Base-by-base conservation (phyloP, 2,888 invertebrate species). In the Unio delphinus region DNA sequence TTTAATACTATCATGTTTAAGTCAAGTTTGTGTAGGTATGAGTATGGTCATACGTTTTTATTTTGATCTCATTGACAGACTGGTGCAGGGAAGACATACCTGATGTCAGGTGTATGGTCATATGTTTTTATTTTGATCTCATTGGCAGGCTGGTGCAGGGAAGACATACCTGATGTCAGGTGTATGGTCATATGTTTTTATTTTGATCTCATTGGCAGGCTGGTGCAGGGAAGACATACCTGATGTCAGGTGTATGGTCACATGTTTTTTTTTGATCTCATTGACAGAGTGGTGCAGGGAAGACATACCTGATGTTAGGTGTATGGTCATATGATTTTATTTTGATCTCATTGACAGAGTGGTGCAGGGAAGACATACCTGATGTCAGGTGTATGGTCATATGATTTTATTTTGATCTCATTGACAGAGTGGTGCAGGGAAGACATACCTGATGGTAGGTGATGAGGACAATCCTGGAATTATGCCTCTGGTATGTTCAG, bases 351-450 rank as follows among this genome's bases (percentile, higher is more conserved):
- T 62, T 73, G 73, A 28, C 68, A 88, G 88, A 83, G 83, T 59
- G 86, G 85, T 6, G 79, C 85, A 28, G 88, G 88, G 11, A 88
- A 88, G 72, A 86, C 82, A 65, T 81, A 85, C 74, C 69, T 88
- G 65, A 82, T 88, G 86, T 67, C 78, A 18, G 88, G 88, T 3
- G 81, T 23, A 23, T 23, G 23, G 23, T 58, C n/a, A 23, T 23
- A 59, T 18, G n/a, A 4, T n/a, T 63, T 1, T 30, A 28, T 65
- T 55, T 34, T 20, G 11, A 45, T 61, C 63, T 55, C 7, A 20
- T 62, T 73, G 73, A 28, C 68, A 88, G 88, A 83, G 83, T 59
- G 86, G 85, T 6, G 79, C 85, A 28, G 88, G 88, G 11, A 88
- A 88, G 72, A 86, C 82, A 65, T 81, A 85, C 74, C 69, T 88